Evolutionary conservation across 2,888 invertebrate genomes (phyloP).

Genomic region (Parochlus steinenii): DNA sequence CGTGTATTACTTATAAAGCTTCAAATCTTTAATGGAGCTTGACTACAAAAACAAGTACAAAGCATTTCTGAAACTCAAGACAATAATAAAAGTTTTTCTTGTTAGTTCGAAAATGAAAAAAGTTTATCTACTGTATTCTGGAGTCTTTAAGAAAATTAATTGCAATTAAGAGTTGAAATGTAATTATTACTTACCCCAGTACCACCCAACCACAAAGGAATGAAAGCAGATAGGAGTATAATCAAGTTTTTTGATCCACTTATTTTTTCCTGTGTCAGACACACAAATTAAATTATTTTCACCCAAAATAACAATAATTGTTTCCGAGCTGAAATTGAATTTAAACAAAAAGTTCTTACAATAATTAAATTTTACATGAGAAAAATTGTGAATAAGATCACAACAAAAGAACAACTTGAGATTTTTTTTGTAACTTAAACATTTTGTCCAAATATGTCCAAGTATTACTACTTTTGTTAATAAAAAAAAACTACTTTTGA

Average conservation of each 20-base stretch:
- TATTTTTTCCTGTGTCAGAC: constrained; percentile 61
- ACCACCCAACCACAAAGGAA: constrained; percentile 53
- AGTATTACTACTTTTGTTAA: too few species aligned
- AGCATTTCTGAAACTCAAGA: background rate
- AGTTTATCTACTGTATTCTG: constrained; percentile 1
- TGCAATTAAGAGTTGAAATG: too few species aligned
- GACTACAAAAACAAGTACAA: background rate
- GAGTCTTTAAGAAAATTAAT: too few species aligned
- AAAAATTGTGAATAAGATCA: too few species aligned
- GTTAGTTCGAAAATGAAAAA: background rate
- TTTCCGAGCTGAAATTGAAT: constrained; percentile 38
- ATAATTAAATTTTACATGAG: background rate
- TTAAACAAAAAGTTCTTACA: background rate
- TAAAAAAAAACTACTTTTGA: too few species aligned
- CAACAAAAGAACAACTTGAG: background rate
- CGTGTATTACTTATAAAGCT: too few species aligned
- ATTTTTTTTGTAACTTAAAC: background rate
- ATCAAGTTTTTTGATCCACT: constrained; percentile 70
- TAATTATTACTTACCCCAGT: constrained; percentile 41
- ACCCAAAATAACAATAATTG: constrained; percentile 62
- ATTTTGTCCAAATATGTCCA: too few species aligned
- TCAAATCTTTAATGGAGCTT: too few species aligned
- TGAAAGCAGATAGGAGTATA: constrained; percentile 63
- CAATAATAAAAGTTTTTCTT: background rate
- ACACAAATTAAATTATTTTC: constrained; percentile 71